phyloP scores from a whole-genome alignment of 2,888 invertebrate genomes.

The Amphipyra berbera region DNA sequence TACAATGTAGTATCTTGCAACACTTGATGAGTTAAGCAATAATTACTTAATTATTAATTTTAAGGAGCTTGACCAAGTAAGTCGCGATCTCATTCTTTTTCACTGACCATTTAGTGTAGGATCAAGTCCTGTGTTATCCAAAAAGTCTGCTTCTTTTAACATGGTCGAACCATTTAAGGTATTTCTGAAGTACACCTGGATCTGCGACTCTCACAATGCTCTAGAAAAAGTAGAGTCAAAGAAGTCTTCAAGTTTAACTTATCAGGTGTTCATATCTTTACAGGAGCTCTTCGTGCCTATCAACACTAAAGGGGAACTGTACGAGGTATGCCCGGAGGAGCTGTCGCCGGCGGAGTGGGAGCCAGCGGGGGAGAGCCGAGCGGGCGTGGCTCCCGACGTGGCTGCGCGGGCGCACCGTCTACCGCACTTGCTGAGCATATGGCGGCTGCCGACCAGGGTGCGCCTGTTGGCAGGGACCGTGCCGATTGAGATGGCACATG shows the following conservation, averaged over 20 bases:
- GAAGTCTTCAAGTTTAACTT: constrained; percentile 16
- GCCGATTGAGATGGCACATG: constrained; percentile 90
- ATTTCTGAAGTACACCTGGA: not conserved
- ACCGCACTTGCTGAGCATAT: constrained; percentile 89
- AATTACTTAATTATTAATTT: too few relatives aligned
- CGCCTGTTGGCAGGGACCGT: constrained; percentile 90
- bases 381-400: constrained; percentile 80
- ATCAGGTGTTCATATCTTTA: constrained; percentile 63
- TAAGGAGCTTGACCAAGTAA: too few relatives aligned
- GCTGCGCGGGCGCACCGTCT: constrained; percentile 89
- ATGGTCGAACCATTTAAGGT: too few relatives aligned
- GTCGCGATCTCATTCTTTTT: too few relatives aligned
- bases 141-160: too few relatives aligned
- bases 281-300: constrained; percentile 93
- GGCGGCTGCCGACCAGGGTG: constrained; percentile 90
- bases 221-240: too few relatives aligned
- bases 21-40: too few relatives aligned
- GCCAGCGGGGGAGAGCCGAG: constrained; percentile 85
- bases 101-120: too few relatives aligned
- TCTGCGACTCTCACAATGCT: too few relatives aligned
- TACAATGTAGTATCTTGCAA: not conserved
- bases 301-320: constrained; percentile 93
- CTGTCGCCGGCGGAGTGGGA: constrained; percentile 88
- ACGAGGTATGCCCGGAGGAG: constrained; percentile 90
- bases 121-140: too few relatives aligned